Evolutionary conservation across 2,113 vertebrate species (phyloP).

Genomic region (Myocastor coypus): DNA sequence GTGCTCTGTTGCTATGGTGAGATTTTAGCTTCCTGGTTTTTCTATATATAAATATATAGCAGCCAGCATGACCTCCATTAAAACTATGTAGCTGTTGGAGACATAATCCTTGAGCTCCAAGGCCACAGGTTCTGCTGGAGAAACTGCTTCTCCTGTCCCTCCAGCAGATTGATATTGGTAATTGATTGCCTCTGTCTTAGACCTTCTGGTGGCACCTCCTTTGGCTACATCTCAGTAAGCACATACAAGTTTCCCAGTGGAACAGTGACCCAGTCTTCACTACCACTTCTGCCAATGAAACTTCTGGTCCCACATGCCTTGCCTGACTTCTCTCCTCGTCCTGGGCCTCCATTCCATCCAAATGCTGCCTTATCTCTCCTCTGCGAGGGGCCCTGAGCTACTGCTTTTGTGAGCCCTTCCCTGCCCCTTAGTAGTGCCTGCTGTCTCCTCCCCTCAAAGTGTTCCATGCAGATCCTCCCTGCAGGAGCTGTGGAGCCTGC

Average conservation of each 20-base stretch:
- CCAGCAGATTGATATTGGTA: not conserved
- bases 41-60: not conserved
- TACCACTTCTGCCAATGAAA: not conserved
- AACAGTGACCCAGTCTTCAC: not conserved
- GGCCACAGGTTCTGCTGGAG: not conserved
- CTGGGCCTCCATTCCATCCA: not conserved
- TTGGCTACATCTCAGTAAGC: not conserved
- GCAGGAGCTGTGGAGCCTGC: not conserved
- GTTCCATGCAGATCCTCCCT: not conserved
- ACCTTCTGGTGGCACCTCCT: not conserved
- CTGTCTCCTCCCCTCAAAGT: not conserved
- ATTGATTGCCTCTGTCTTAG: not conserved
- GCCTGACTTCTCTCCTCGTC: not conserved
- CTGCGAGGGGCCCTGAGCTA: not conserved
- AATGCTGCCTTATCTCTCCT: not conserved
- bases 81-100: not conserved
- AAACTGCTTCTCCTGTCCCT: not conserved
- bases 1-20: not conserved
- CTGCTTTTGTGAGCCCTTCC: not conserved
- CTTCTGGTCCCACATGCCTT: no score
- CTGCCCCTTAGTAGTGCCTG: not conserved
- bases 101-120: not conserved
- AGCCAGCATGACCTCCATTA: not conserved
- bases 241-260: not conserved
- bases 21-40: not conserved